Percentiles rank a stretch among this genome's conserved stretches.
phyloP scores from a whole-genome alignment of 2,797 vertebrate genomes.

The Enteromius viviparus region DNA sequence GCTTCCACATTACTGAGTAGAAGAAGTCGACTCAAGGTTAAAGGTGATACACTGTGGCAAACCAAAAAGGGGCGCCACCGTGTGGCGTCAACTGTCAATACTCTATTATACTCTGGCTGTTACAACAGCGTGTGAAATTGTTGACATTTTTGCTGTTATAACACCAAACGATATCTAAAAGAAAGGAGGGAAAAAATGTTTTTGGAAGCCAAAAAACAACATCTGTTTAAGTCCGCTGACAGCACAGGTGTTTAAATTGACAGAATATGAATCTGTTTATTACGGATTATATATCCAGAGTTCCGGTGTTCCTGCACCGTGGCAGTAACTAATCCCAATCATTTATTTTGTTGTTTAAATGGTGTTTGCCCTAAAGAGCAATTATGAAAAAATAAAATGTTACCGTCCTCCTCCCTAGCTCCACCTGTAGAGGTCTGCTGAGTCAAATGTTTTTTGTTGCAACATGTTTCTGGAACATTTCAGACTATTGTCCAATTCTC shows the following conservation, averaged over 20 bases:
- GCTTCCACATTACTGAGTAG: too few relatives aligned
- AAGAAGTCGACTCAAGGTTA: too few relatives aligned
- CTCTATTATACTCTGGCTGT: too few relatives aligned
- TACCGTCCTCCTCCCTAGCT: neutral
- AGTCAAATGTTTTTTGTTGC: neutral
- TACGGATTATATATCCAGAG: neutral
- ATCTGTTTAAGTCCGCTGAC: constrained; percentile 7
- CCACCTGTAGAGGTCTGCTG: neutral
- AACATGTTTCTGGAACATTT: too few relatives aligned
- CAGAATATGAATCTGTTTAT: neutral
- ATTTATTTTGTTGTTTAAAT: neutral
- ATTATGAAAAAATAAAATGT: neutral
- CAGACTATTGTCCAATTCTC: too few relatives aligned
- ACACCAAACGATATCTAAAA: neutral
- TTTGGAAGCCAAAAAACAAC: neutral
- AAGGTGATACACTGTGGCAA: too few relatives aligned
- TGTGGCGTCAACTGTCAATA: too few relatives aligned
- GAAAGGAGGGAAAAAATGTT: neutral
- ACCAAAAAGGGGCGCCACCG: too few relatives aligned
- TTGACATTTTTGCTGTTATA: neutral
- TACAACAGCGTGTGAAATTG: neutral
- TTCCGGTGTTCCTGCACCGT: neutral
- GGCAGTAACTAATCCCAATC: neutral
- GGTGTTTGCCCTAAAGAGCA: neutral
- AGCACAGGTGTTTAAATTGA: neutral